phyloP scores from a whole-genome alignment of 2,888 invertebrate species.

The Clistopyga incitator region DNA sequence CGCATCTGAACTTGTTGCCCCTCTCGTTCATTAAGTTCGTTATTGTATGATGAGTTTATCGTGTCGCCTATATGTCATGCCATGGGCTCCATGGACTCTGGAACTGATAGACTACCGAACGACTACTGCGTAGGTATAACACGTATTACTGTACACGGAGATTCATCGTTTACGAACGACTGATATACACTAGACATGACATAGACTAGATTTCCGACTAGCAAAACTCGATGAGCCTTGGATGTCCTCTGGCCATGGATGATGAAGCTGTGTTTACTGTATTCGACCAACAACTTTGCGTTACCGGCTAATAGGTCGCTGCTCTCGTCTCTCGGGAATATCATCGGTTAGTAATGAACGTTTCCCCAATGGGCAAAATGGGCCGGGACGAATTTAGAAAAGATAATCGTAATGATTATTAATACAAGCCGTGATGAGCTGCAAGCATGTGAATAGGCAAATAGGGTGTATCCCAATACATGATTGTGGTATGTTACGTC shows the following conservation, averaged over 20 bases:
- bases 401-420: background rate
- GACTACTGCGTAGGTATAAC: conserved; percentile 2
- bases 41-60: conserved; percentile 75
- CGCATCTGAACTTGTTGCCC: conserved; percentile 77
- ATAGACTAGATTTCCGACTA: background rate
- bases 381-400: background rate
- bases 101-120: background rate
- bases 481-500: background rate
- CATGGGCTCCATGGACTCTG: background rate
- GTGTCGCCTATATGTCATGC: conserved; percentile 54
- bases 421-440: background rate
- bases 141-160: background rate
- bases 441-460: background rate
- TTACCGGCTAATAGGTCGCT: background rate
- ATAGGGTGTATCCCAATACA: background rate
- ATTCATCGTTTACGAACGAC: background rate
- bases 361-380: background rate
- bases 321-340: background rate
- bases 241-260: background rate
- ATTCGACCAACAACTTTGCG: conserved; percentile 19
- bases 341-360: background rate
- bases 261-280: background rate
- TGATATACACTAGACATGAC: background rate
- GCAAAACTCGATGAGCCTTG: conserved; percentile 29
- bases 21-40: conserved; percentile 80